Conservation (phyloP, 1,140 invertebrate genomes). For the Paralvinella palmiformis region DNA sequence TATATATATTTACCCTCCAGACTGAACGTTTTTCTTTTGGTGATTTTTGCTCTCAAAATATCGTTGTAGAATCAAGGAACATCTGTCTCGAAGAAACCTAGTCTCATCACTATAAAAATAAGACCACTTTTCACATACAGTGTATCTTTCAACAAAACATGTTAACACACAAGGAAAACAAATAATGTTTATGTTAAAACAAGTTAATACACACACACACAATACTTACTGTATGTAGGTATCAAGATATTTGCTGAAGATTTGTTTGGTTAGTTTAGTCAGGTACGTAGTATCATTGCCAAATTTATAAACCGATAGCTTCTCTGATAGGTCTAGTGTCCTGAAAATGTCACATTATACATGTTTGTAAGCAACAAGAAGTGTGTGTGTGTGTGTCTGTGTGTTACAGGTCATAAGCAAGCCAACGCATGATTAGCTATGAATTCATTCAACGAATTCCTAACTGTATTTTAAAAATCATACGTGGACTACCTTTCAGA, state of each 20-base stretch:
- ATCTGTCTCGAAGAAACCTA: conserved; percentile 70
- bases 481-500: too few relatives aligned
- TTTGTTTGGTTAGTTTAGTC: conserved; percentile 71
- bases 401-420: too few relatives aligned
- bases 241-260: conserved; percentile 75
- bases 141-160: conserved; percentile 13
- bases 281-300: conserved; percentile 75
- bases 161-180: not conserved
- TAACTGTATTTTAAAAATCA: too few relatives aligned
- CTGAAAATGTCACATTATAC: too few relatives aligned
- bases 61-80: conserved; percentile 64
- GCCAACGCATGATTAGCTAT: too few relatives aligned
- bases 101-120: conserved; percentile 62
- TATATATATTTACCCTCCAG: conserved; percentile 56
- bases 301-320: conserved; percentile 68
- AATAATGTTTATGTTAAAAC: conserved; percentile 6
- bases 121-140: conserved; percentile 10
- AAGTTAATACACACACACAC: too few relatives aligned
- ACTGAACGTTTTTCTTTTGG: conserved; percentile 80
- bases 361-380: too few relatives aligned
- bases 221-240: conserved; percentile 64
- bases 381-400: too few relatives aligned
- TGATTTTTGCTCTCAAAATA: conserved; percentile 94
- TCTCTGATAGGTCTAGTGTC: conserved; percentile 67
- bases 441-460: too few relatives aligned